phyloP scores from a whole-genome alignment of 2,888 invertebrate species.

The Nomada goodeniana region DNA sequence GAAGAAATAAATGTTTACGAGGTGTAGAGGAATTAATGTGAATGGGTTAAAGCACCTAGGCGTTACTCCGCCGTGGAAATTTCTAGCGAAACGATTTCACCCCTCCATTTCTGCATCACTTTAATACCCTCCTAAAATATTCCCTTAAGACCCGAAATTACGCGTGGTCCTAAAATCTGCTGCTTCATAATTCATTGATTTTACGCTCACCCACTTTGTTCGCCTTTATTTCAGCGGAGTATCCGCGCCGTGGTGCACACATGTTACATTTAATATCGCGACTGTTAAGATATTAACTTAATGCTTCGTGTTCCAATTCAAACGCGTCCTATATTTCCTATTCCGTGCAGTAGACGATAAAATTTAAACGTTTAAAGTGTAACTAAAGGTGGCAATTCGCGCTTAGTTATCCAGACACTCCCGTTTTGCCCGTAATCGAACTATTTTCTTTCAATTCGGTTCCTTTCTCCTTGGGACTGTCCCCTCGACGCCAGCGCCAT shows the following conservation, averaged over 20 bases:
- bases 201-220: background rate
- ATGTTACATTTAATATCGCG: background rate
- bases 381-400: background rate
- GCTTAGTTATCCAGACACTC: background rate
- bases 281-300: constrained; percentile 2
- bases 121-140: background rate
- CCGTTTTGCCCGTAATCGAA: background rate
- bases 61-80: background rate
- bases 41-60: too few relatives aligned
- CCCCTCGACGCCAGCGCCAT: background rate
- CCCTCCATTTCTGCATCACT: background rate
- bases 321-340: background rate
- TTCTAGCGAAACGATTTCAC: background rate
- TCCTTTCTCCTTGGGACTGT: constrained; percentile 21
- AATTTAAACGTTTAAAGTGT: background rate
- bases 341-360: too few relatives aligned
- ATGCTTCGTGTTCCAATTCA: background rate
- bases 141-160: background rate
- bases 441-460: constrained; percentile 6
- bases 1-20: too few relatives aligned
- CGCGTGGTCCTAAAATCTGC: background rate
- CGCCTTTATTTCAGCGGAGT: constrained; percentile 7
- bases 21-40: too few relatives aligned
- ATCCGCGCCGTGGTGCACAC: background rate
- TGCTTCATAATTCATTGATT: constrained; percentile 13